Conservation (phyloP, 1,140 invertebrate species). For the Papilio polytes region DNA sequence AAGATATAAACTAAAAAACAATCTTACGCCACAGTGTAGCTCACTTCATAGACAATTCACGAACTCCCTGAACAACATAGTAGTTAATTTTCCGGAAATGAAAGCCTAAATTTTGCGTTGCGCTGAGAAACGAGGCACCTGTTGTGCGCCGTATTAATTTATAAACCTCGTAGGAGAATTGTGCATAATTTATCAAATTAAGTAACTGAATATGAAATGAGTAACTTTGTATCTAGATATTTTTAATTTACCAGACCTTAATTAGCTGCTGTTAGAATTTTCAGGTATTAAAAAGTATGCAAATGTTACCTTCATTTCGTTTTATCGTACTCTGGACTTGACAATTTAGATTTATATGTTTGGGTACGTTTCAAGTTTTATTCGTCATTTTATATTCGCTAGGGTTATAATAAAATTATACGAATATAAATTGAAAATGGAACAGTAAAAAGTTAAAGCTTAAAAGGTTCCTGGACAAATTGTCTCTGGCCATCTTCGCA, state of each 20-base stretch:
- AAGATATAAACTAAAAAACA: background rate
- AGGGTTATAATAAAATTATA: conserved; percentile 30
- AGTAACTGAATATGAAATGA: conserved; percentile 15
- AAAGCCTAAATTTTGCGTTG: conserved; percentile 18
- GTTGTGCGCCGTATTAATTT: conserved; percentile 24
- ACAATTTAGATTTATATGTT: background rate
- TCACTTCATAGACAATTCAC: conserved; percentile 5
- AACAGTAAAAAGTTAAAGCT: conserved; percentile 44
- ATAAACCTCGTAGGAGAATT: conserved; percentile 6
- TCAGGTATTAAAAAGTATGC: background rate
- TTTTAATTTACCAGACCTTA: background rate
- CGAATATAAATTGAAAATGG: conserved; percentile 43
- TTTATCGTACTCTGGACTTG: background rate
- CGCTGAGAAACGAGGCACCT: conserved; percentile 19
- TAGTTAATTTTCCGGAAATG: conserved; percentile 25
- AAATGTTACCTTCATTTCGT: background rate
- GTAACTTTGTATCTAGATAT: background rate
- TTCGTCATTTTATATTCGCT: conserved; percentile 12
- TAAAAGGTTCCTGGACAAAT: conserved; percentile 47
- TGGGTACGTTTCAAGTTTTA: background rate
- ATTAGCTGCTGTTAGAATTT: background rate
- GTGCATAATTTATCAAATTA: conserved; percentile 18
- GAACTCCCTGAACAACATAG: background rate
- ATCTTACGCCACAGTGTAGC: background rate
- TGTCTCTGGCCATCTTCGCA: conserved; percentile 45